Evolutionary conservation across 1,140 invertebrate species (phyloP).

Genomic region (Maniola jurtina): DNA sequence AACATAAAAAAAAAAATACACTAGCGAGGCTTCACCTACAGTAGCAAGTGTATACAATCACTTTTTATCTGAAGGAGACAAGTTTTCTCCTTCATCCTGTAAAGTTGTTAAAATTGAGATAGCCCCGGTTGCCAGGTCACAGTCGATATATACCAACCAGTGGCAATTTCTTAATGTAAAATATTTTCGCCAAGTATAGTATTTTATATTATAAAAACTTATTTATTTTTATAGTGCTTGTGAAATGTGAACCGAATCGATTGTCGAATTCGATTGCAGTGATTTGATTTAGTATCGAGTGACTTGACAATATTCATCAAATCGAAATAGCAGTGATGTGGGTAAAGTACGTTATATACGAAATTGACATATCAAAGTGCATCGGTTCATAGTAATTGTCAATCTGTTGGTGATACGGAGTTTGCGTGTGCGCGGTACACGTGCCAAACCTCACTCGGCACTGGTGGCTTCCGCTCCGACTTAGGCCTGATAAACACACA

Average conservation of each 20-base stretch:
- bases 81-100: too few species aligned
- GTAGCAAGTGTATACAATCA: too few species aligned
- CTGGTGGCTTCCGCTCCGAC: conserved; percentile 44
- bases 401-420: not conserved
- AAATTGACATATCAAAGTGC: conserved; percentile 44
- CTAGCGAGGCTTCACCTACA: too few species aligned
- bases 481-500: conserved; percentile 16
- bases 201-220: conserved; percentile 36
- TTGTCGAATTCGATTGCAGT: not conserved
- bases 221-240: conserved; percentile 48
- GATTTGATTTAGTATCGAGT: conserved; percentile 27
- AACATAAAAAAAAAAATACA: too few species aligned
- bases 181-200: conserved; percentile 24
- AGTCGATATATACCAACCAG: not conserved
- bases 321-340: conserved; percentile 14
- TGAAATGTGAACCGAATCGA: conserved; percentile 6
- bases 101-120: too few species aligned
- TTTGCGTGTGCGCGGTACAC: not conserved
- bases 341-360: conserved; percentile 22
- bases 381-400: conserved; percentile 11
- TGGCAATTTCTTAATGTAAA: conserved; percentile 9
- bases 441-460: conserved; percentile 60
- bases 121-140: not conserved
- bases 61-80: too few species aligned
- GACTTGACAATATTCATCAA: conserved; percentile 38